A percentile compares a stretch with the other conserved stretches of the same genome.
These are phyloP conservation scores for Oryctolagus cuniculus DNA, from an alignment of 2,113 vertebrate genomes.

Conservation along the genomic window DNA sequence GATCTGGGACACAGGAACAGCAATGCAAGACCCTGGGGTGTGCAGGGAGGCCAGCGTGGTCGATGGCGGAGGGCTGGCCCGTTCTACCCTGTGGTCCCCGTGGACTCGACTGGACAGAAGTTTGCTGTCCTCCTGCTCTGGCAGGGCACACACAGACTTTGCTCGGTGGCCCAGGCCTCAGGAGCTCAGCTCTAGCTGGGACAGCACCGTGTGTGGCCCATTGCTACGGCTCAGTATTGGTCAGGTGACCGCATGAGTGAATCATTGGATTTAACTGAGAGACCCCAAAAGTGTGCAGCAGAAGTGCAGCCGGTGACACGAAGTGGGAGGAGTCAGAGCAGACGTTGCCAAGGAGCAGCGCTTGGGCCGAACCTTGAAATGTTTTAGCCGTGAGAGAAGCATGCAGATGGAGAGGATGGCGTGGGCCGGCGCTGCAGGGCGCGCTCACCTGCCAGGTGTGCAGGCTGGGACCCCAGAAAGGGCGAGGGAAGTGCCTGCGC, in stretches of 20 bases:
- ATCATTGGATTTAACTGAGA: too few species aligned
- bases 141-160: too few species aligned
- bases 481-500: not conserved
- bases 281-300: not conserved
- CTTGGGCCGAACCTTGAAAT: not conserved
- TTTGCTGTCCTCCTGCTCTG: fast-evolving
- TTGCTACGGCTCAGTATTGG: not conserved
- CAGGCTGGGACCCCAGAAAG: not conserved
- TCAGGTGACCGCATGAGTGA: not conserved
- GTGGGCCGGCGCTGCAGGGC: not conserved
- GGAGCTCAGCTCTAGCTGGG: not conserved
- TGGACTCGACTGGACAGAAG: not conserved
- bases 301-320: fast-evolving
- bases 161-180: not conserved
- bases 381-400: not conserved
- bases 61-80: not conserved
- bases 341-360: fast-evolving
- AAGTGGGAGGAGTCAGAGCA: not conserved
- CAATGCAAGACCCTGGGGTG: fast-evolving
- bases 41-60: not conserved
- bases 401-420: too few species aligned
- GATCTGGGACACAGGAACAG: not conserved
- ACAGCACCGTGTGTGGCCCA: fast-evolving
- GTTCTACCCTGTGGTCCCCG: not conserved
- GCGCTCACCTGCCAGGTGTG: fast-evolving